These are phyloP conservation scores for Apus apus DNA, from an alignment of 2,113 vertebrate genomes.

Conservation along the genomic window DNA sequence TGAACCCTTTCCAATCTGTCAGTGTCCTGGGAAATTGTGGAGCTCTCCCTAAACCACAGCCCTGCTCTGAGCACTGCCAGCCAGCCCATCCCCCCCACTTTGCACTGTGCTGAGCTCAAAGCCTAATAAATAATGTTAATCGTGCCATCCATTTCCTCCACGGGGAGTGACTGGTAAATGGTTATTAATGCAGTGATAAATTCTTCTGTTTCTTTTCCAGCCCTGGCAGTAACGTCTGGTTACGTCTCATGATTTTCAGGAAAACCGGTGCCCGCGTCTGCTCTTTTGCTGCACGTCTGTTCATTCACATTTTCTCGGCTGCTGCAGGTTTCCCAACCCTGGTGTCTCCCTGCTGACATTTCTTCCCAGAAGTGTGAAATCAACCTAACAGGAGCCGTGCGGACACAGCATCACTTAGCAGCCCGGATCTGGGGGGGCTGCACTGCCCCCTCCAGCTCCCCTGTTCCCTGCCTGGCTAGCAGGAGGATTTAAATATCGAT, in stretches of 20 bases:
- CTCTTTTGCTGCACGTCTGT: not conserved
- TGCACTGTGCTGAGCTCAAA: not conserved
- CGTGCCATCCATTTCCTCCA: conserved; percentile 39
- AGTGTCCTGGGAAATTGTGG: conserved; percentile 40
- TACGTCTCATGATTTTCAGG: conserved; percentile 47
- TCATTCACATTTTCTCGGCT: not conserved
- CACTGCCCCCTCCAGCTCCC: not conserved
- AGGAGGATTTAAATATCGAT: not conserved
- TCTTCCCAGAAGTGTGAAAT: conserved; percentile 47
- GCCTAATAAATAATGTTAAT: conserved; percentile 51
- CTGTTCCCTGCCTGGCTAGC: not conserved
- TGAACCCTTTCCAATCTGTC: conserved; percentile 32
- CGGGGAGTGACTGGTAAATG: conserved; percentile 40
- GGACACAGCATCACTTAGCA: not conserved
- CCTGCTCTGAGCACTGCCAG: not conserved
- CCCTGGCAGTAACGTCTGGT: conserved; percentile 26
- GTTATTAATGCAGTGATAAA: conserved; percentile 55
- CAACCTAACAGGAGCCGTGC: not conserved
- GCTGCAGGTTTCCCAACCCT: not conserved
- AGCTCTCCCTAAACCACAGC: conserved; percentile 47
- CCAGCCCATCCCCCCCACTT: not conserved
- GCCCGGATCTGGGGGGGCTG: not conserved
- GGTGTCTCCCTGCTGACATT: not conserved
- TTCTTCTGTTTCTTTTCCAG: conserved; percentile 32
- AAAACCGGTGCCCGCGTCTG: not conserved